Evolutionary conservation across 2,888 invertebrate species (phyloP), one percentile per base, ranked within the genome.

Genomic region (Dioctria linearis): DNA sequence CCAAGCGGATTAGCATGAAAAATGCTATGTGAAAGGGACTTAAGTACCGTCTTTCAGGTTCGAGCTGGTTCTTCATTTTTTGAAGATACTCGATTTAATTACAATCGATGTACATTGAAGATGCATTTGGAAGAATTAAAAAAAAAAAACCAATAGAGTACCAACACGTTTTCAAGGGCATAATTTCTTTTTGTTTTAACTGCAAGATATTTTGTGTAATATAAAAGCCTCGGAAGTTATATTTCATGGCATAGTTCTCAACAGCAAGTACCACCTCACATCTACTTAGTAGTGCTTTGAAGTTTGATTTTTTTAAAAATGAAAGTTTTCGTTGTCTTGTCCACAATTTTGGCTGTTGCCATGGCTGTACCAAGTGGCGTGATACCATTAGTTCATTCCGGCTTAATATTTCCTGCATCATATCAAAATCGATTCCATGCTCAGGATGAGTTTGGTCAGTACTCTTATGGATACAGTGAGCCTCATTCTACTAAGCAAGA

Each of bases 381-480:
- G 2, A 40, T 51, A 4, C 11, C 75, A 3, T 3, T 75, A 5
- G 9, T 37, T 6, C 59, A 42, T 25, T 13, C 59, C 40, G 51
- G 63, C 11, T 46, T 69, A 5, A 8, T 57, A 42, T n/a, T 57
- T n/a, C 63, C 73, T 37, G 37, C 37, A 51, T 43, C 43, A n/a
- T 54, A 57, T 5, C 66, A 87, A 82, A 86, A 85, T 63, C 88
- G 88, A 84, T 91, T 90, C 86, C 91, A 91, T 86, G 87, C 90
- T 57, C 92, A 92, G 86, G 90, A 92, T 85, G 89, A 88, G 71
- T 86, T 90, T 51, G 91, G 91, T 2, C 91, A 91, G 85, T 91
- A 91, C 86, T 87, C 89, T 63, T 92, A 91, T 85, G 91, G 91
- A 40, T 91, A 91, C 85, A 84, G 89, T 59, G 90, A 90, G 80